Percentiles rank a stretch among this genome's conserved stretches.
Evolutionary conservation across 2,113 vertebrate species (phyloP).

Genomic region (Alaudala cheleensis): DNA sequence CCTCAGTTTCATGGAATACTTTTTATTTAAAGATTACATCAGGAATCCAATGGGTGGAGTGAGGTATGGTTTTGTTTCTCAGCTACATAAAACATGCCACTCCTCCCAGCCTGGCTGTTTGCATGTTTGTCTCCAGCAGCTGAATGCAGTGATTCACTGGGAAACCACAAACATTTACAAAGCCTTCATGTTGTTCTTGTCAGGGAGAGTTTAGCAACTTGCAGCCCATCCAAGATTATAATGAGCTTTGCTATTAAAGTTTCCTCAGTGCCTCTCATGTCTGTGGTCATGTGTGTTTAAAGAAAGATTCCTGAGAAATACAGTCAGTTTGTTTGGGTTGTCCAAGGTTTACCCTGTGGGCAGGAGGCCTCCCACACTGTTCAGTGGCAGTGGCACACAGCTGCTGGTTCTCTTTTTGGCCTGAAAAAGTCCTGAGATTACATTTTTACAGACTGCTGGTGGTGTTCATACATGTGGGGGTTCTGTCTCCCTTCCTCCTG

Average conservation of each 20-base stretch:
- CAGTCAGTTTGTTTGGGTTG: slow-evolving; percentile 15
- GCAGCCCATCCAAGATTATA: background rate
- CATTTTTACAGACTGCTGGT: background rate
- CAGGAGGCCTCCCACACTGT: background rate
- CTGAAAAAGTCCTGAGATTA: background rate
- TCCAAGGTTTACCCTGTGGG: background rate
- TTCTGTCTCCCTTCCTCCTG: background rate
- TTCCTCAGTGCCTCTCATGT: background rate
- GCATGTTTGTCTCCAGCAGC: background rate
- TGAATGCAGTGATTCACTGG: background rate
- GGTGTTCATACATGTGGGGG: background rate
- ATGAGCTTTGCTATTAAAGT: slow-evolving; percentile 2
- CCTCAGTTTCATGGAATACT: background rate
- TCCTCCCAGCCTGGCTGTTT: background rate
- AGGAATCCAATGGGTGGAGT: background rate
- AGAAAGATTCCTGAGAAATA: slow-evolving; percentile 5
- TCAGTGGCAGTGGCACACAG: background rate
- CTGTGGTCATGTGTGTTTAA: background rate
- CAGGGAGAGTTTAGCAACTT: slow-evolving; percentile 5
- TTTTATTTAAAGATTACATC: background rate
- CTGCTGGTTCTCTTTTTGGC: background rate
- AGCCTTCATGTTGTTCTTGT: background rate
- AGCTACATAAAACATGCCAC: background rate
- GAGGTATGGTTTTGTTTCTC: background rate
- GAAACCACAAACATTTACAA: background rate